Base-by-base conservation (phyloP, 2,797 vertebrate genomes). In the Gymnodraco acuticeps region DNA sequence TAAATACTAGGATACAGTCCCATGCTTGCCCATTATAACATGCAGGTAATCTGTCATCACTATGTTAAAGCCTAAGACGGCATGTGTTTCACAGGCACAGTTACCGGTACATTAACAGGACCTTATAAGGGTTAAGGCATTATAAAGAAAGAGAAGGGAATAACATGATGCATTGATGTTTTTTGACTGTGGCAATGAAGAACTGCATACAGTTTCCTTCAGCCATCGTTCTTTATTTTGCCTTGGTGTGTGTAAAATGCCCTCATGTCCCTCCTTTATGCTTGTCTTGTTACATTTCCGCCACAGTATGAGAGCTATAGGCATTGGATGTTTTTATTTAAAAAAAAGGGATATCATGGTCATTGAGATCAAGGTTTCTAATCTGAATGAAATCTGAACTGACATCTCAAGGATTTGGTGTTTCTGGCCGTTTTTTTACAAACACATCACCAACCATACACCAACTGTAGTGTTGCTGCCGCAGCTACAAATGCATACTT, bases 401-500 rank as follows among this genome's bases (percentile, higher is more conserved):
- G 5, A 68, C 74, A 33, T 66, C 60, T 53, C 0, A 47, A 51
- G 33, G 10, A 13, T 76, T 53, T 61, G 51, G 55, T 38, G 65
- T 66, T 62, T 64, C 13, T 15, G 16, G 16, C 50, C 64, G 52
- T 54, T 78, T 54, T 27, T 78, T 54, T 58, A 27, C 55, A 19
- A 41, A 42, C 53, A 59, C 45, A n/a, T 48, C 45, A 45, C 53
- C 52, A 66, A 45, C 53, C 52, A 66, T 78, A 75, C 82, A 81
- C 19, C 59, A 64, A 64, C 38, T 1, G 11, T n/a, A 31, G 55
- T 45, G 69, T 77, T 54, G 51, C 66, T 74, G 56, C 75, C 60
- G 54, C 68, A 73, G 61, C 70, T 72, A 41, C 69, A 79, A 85
- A 79, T 71, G 46, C 79, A 77, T 66, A 83, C 81, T 88, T 82